Conservation (phyloP, 2,888 invertebrate species). For the Hyles lineata region DNA sequence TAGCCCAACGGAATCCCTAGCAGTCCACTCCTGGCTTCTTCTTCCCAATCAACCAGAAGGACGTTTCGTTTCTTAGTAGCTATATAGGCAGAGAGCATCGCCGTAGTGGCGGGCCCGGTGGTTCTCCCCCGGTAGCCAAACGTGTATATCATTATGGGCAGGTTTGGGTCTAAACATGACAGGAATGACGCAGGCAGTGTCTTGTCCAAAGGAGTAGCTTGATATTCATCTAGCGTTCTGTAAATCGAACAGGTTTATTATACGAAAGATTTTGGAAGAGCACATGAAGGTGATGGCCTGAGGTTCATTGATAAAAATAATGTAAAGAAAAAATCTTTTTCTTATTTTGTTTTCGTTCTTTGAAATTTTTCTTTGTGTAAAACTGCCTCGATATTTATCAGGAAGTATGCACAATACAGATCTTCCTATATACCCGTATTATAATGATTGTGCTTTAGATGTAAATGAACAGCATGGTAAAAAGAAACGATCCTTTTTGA, state of each 20-base stretch:
- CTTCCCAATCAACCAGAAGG: slow-evolving; percentile 75
- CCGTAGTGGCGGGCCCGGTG: slow-evolving; percentile 70
- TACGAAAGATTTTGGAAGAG: too few species aligned
- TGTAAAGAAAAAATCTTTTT: too few species aligned
- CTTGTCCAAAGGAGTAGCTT: slow-evolving; percentile 54
- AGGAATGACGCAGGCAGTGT: slow-evolving; percentile 53
- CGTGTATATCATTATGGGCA: slow-evolving; percentile 72
- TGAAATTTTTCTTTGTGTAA: neutral
- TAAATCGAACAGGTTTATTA: neutral
- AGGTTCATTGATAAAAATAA: too few species aligned
- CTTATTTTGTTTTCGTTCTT: too few species aligned
- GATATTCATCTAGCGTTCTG: slow-evolving; percentile 63
- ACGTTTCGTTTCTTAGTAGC: slow-evolving; percentile 70
- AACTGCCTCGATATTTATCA: too few species aligned
- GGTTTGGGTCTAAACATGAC: slow-evolving; percentile 60
- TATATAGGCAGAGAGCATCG: slow-evolving; percentile 68
- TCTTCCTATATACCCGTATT: neutral
- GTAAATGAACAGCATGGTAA: neutral
- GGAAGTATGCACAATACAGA: neutral
- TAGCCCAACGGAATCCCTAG: slow-evolving; percentile 70
- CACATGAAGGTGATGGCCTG: too few species aligned
- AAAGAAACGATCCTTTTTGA: slow-evolving; percentile 7
- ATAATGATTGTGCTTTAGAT: neutral
- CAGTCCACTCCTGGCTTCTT: slow-evolving; percentile 69
- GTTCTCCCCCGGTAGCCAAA: slow-evolving; percentile 73